Evolutionary conservation across 2,113 vertebrate species (phyloP).

Genomic region (Coregonus clupeaformis): DNA sequence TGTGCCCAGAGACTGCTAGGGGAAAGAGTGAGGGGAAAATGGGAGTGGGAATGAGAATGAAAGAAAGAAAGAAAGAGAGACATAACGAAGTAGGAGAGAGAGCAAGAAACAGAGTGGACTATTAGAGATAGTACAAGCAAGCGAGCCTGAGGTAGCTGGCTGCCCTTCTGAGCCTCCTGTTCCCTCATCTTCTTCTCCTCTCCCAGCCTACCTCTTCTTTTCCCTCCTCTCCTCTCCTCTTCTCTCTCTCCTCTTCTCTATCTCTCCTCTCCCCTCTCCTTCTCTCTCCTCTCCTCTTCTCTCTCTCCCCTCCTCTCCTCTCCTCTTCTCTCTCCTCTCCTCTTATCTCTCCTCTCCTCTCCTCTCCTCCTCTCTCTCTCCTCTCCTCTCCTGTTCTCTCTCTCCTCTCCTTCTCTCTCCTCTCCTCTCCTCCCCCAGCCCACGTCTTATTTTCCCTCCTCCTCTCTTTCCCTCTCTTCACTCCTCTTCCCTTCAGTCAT

Average conservation of each 20-base stretch:
- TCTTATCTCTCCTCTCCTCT: not conserved
- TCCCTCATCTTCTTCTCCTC: constrained; percentile 16
- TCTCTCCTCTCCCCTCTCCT: constrained; percentile 25
- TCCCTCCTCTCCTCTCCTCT: no score
- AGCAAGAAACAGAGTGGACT: not conserved
- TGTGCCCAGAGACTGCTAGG: no score
- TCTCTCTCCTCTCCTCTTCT: constrained; percentile 25
- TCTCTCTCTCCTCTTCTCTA: no score
- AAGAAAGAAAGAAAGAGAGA: constrained; percentile 13
- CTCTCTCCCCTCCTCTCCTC: constrained; percentile 13
- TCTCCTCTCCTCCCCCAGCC: not conserved
- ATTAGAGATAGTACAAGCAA: not conserved
- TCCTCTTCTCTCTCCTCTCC: constrained; percentile 10
- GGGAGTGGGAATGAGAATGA: constrained; percentile 7
- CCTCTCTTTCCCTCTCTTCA: not conserved
- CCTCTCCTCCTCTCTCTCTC: constrained; percentile 14
- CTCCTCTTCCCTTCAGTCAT: not conserved
- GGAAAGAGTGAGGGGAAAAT: constrained; percentile 34
- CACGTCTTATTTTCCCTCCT: constrained; percentile 2
- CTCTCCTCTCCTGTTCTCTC: constrained; percentile 21
- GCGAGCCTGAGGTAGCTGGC: constrained; percentile 32
- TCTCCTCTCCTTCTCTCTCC: constrained; percentile 6
- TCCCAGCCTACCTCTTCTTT: no score
- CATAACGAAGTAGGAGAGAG: no score
- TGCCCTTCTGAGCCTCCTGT: constrained; percentile 26